Evolutionary conservation across 2,888 invertebrate genomes (phyloP).

Genomic region (Peribatodes rhomboidaria): DNA sequence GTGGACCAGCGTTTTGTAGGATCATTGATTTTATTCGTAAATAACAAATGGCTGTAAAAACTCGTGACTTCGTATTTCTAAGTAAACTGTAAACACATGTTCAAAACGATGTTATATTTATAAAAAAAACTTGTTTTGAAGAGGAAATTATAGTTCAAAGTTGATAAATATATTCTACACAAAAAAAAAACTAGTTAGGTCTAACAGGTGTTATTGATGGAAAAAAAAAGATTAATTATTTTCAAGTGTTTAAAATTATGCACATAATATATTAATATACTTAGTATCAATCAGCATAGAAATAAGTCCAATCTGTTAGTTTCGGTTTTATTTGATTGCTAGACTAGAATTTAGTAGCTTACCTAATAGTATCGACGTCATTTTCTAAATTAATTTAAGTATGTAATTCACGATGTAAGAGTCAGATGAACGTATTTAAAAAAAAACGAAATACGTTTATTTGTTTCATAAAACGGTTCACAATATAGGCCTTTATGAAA

Average conservation of each 20-base stretch:
- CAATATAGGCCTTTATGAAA: too few relatives aligned
- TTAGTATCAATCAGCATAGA: not conserved
- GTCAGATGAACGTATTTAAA: too few relatives aligned
- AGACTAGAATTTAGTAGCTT: too few relatives aligned
- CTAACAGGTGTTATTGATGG: constrained; percentile 29
- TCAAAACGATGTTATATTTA: constrained; percentile 1
- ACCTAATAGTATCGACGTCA: too few relatives aligned
- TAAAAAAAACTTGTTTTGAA: constrained; percentile 28
- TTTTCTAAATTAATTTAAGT: too few relatives aligned
- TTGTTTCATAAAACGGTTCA: too few relatives aligned
- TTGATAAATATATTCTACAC: constrained; percentile 22
- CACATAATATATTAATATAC: not conserved
- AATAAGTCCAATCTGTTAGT: not conserved
- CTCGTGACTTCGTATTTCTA: not conserved
- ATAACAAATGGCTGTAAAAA: not conserved
- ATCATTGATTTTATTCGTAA: too few relatives aligned
- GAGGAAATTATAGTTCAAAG: constrained; percentile 30
- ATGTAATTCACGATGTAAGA: too few relatives aligned
- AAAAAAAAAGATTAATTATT: constrained; percentile 24
- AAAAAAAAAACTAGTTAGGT: constrained; percentile 23
- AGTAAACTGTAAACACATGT: not conserved
- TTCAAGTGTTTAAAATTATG: constrained; percentile 15
- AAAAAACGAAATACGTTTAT: too few relatives aligned
- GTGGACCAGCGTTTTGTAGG: too few relatives aligned
- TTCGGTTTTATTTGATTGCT: not conserved